Base-by-base conservation (phyloP, 2,113 vertebrate genomes). In the Turnix velox region DNA sequence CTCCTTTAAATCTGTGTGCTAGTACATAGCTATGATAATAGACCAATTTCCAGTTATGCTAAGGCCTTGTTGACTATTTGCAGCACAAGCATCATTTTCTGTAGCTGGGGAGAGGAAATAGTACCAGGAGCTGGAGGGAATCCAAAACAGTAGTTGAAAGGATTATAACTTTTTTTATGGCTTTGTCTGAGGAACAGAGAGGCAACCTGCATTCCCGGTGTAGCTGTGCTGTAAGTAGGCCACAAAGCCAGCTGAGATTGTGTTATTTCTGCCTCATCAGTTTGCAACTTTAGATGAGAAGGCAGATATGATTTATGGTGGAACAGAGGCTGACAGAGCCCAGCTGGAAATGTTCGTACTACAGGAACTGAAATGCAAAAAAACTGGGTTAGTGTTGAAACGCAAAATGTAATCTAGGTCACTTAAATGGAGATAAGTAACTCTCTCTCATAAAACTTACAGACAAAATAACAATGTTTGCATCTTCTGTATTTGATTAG, bases 361-460 rank as follows among this genome's bases (percentile, higher is more conserved):
- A 93, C 18, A 6, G 87, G 90, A 96, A 88, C 92, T 96, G 78
- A 91, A 93, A 95, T 72, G 40, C 14, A 79, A 82, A 94, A 94
- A 96, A 98, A 96, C 79, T 96, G 92, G 96, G 97, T 98, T 98
- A 97, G 37, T 95, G 82, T 88, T 90, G 54, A 96, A 97, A 98
- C 89, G 78, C 66, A 95, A 97, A 97, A 94, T 62, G 90, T 93
- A 93, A 96, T 97, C 96, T 97, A 94, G 77, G 95, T 96, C 97
- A 96, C 97, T 77, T 65, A 89, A 72, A 90, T 1, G 18, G 54
- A 91, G 48, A 72, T 71, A 87, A 95, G 45, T 77, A 77, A 97
- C 72, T 95, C 80, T 91, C 82, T 88, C 94, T 94, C 84, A 88
- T 66, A 42, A 62, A 77, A 61, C 23, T 79, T 35, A 10, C 37